Base-by-base conservation (phyloP, 2,797 vertebrate species). In the Pangasius djambal region DNA sequence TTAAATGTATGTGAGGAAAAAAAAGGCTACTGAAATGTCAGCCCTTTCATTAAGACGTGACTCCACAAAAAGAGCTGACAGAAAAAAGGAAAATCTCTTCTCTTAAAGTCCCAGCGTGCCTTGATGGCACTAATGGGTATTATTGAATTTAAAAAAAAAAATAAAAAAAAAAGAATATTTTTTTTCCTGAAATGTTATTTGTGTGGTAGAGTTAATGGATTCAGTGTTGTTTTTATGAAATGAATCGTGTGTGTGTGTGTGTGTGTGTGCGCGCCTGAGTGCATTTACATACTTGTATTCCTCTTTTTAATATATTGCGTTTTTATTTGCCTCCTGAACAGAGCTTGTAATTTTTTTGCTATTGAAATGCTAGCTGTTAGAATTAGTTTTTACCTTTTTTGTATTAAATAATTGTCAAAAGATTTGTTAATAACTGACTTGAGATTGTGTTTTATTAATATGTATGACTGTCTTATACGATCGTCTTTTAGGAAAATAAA, bases 401-500 rank as follows among this genome's bases (percentile, higher is more conserved):
- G 37, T 44, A 44, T 63, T 10, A 63, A 63, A 9, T 84, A 7
- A 2, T 77, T 89, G 74, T 82, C 40, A 48, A 89, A 85, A 44
- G 52, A 67, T 50, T 65, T 84, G 63, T 84, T 67, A 10, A 67
- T 67, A 67, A 67, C 61, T 84, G 61, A 87, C 79, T 40, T 83
- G 81, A 83, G 57, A 61, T 37, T 40, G 81, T 59, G 50, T 83
- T 74, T 74, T 74, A 83, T 83, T 83, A 83, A 88, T 69, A 40
- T 67, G 25, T 75, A 18, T n/a, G 59, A 78, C 13, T 37, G 70
- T 88, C 48, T 52, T 67, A 57, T n/a, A 31, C 55, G 8, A 69
- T 69, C n/a, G 12, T 69, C 83, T 79, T 88, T 85, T 79, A 89
- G 83, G 25, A 86, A 79, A 89, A 88, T 85, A 85, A 85, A 88